Base-by-base conservation (phyloP, 53 echinoderm and acorn worm genomes). In the Crossaster papposus region DNA sequence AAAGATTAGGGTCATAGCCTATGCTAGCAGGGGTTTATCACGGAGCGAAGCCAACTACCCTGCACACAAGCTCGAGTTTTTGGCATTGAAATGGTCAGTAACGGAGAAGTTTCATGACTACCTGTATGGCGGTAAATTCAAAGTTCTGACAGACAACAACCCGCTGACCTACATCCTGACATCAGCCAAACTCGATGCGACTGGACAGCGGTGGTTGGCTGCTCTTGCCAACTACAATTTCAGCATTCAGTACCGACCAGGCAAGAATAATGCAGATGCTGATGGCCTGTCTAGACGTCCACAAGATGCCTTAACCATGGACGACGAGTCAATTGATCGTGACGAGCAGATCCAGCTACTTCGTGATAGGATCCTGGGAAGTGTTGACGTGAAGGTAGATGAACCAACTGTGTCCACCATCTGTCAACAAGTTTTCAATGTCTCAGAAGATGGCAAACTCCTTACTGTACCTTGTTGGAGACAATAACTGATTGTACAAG, bases 1-100 rank as follows among this genome's bases (percentile, higher is more conserved):
- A 15, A 89, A 91, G 63, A 33, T 91, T 38, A 89, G 70, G 50
- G 89, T 91, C 33, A 89, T 95, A 20, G 93, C 91, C 6, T 95
- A 91, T 82, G 95, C 93, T 22, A 93, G 93, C 52, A 78, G 93
- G 54, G 93, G 91, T 28, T 68, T 95, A 23, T 81, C 89, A 4
- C 91, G 89, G 77, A 91, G 91, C 54, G 93, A 95, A 71, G 64
- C 33, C 22, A 93, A 93, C 75, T 91, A 93, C 70, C 85, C 89
- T 33, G 89, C 89, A 13, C 89, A 93, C 35, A 93, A 93, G 51
- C 88, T 93, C 15, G 93, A 93, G 73, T 93, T 89, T 77, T 53
- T 93, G n/a, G 89, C 89, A 0, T 38, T 93, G 62, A 93, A 93
- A 34, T 93, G 93, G 93, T 89, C 91, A 1, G 37, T 91, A 1